A percentile compares a stretch with the other conserved stretches of the same genome.
Conservation (phyloP, 2,113 vertebrate species). For the Perognathus longimembris region DNA sequence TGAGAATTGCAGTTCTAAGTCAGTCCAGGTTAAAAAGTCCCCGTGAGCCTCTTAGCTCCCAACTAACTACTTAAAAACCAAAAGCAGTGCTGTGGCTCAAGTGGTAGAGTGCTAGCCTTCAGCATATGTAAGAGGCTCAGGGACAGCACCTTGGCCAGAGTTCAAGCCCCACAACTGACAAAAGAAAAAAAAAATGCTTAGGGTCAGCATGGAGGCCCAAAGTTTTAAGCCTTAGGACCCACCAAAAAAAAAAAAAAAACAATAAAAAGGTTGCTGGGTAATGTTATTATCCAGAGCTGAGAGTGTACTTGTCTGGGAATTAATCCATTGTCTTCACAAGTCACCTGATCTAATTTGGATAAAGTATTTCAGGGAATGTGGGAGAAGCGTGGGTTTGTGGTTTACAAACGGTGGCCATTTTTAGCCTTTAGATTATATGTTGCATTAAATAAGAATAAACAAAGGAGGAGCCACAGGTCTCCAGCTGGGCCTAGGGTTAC, state of each 20-base stretch:
- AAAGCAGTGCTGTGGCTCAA: too few relatives aligned
- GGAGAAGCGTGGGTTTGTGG: background rate
- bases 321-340: conserved; percentile 50
- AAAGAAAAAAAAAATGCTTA: too few relatives aligned
- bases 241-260: conserved; percentile 31
- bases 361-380: background rate
- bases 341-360: conserved; percentile 40
- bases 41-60: too few relatives aligned
- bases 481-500: conserved; percentile 5
- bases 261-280: background rate
- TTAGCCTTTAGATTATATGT: conserved; percentile 80
- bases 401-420: conserved; percentile 77
- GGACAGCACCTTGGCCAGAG: too few relatives aligned
- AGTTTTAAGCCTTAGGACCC: too few relatives aligned
- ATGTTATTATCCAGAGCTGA: background rate
- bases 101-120: too few relatives aligned
- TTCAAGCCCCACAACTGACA: too few relatives aligned
- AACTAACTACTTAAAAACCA: too few relatives aligned
- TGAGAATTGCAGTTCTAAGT: too few relatives aligned
- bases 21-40: too few relatives aligned
- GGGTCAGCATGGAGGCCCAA: too few relatives aligned
- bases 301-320: conserved; percentile 50
- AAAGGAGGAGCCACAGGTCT: conserved; percentile 26
- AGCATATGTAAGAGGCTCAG: too few relatives aligned
- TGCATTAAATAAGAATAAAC: conserved; percentile 75